Conservation (phyloP, 2,888 invertebrate species). For the Cartodere bifasciata region DNA sequence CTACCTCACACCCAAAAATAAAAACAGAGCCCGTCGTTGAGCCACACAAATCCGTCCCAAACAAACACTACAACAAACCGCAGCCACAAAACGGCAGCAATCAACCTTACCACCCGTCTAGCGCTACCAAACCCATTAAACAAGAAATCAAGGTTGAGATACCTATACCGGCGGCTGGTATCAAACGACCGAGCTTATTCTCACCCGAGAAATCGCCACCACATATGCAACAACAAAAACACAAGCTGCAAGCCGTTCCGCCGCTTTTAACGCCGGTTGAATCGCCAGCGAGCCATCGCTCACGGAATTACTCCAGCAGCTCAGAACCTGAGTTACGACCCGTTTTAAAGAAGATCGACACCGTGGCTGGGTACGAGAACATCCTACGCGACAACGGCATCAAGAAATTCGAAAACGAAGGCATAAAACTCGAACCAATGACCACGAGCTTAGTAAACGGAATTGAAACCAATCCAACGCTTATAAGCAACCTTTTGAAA, state of each 20-base stretch:
- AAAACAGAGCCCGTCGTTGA: too few species aligned
- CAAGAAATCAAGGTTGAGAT: conserved; percentile 16
- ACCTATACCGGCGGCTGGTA: conserved; percentile 22
- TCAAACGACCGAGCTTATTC: conserved; percentile 48
- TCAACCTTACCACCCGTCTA: conserved; percentile 4
- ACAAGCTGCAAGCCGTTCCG: conserved; percentile 11
- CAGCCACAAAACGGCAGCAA: conserved; percentile 17
- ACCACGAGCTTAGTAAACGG: conserved; percentile 39
- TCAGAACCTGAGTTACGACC: conserved; percentile 49
- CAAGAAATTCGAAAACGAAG: conserved; percentile 24
- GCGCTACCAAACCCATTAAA: conserved; percentile 2
- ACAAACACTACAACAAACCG: conserved; percentile 6
- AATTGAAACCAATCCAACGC: conserved; percentile 57
- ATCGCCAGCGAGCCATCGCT: conserved; percentile 25
- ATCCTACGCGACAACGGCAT: conserved; percentile 41
- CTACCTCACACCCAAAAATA: too few species aligned
- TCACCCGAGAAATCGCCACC: conserved; percentile 50
- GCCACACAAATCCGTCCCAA: conserved; percentile 13
- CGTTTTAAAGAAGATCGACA: conserved; percentile 49
- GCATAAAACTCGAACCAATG: conserved; percentile 8
- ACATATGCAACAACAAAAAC: conserved; percentile 16
- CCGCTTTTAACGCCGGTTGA: conserved; percentile 24
- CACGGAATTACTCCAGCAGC: conserved; percentile 30
- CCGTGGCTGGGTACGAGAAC: conserved; percentile 49
- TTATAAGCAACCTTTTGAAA: conserved; percentile 58